Evolutionary conservation across 2,888 invertebrate species (phyloP).

Genomic region (Amitus sp.): DNA sequence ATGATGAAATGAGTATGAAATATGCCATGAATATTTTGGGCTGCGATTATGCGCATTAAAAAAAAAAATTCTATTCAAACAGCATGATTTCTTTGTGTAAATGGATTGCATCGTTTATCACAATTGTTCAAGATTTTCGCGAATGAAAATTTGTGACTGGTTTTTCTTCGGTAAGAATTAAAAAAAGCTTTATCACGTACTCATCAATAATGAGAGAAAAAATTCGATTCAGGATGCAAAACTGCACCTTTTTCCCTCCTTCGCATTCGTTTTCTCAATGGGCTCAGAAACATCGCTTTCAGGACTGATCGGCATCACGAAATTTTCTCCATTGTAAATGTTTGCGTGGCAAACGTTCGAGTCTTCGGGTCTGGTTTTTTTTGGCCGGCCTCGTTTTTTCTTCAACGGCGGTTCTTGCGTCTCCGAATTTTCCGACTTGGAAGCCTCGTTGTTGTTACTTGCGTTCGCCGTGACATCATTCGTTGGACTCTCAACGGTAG

Average conservation of each 20-base stretch:
- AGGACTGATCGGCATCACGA: constrained; percentile 63
- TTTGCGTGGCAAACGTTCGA: constrained; percentile 30
- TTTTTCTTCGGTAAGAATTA: too few relatives aligned
- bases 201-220: too few relatives aligned
- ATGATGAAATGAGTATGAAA: too few relatives aligned
- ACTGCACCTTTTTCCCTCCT: constrained; percentile 59
- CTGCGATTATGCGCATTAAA: too few relatives aligned
- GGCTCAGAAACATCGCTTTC: constrained; percentile 64
- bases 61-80: too few relatives aligned
- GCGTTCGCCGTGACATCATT: constrained; percentile 53
- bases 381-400: constrained; percentile 52
- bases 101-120: too few relatives aligned
- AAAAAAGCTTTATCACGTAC: too few relatives aligned
- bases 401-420: constrained; percentile 48
- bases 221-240: too few relatives aligned
- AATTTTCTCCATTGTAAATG: constrained; percentile 58
- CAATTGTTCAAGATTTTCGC: too few relatives aligned
- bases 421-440: constrained; percentile 35
- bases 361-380: constrained; percentile 47
- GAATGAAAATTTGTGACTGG: too few relatives aligned
- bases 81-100: too few relatives aligned
- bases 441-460: constrained; percentile 56
- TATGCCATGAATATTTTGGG: too few relatives aligned
- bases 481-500: constrained; percentile 50
- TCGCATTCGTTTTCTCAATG: constrained; percentile 56